These are phyloP conservation scores for Xyrichtys novacula DNA, from an alignment of 2,797 vertebrate genomes.

Conservation along the genomic window DNA sequence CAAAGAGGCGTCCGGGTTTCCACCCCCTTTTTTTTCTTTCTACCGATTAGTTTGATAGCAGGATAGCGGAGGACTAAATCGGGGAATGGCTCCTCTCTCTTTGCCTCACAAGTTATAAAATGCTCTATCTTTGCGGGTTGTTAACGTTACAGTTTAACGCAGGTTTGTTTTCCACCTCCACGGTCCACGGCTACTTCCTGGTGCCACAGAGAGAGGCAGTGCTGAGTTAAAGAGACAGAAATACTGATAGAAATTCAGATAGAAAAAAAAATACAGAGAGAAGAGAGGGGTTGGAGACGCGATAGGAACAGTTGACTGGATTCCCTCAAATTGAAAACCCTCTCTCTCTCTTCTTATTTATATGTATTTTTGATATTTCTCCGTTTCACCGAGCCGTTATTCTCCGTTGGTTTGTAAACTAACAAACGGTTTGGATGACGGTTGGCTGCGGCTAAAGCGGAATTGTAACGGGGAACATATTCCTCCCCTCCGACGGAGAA, in stretches of 20 bases:
- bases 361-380: conserved; percentile 59
- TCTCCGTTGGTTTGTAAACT: conserved; percentile 64
- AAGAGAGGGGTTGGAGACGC: conserved; percentile 84
- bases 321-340: conserved; percentile 85
- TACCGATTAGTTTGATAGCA: conserved; percentile 49
- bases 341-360: conserved; percentile 58
- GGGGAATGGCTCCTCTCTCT: conserved; percentile 39
- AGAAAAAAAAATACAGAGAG: conserved; percentile 85
- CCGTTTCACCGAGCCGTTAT: conserved; percentile 44
- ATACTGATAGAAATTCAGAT: conserved; percentile 88
- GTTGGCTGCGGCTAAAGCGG: conserved; percentile 83
- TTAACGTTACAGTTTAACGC: conserved; percentile 70
- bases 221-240: conserved; percentile 92
- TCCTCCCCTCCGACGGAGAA: conserved; percentile 82
- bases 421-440: conserved; percentile 76
- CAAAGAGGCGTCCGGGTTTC: conserved; percentile 50
- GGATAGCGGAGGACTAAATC: conserved; percentile 35
- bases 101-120: conserved; percentile 56
- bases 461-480: conserved; percentile 81
- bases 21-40: conserved; percentile 25
- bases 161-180: conserved; percentile 74
- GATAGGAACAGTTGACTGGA: conserved; percentile 87
- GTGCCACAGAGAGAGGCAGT: conserved; percentile 92
- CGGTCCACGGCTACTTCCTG: conserved; percentile 86
- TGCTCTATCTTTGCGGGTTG: conserved; percentile 44